Evolutionary conservation across 2,113 vertebrate species (phyloP).

Genomic region (Tachuris rubrigastra): DNA sequence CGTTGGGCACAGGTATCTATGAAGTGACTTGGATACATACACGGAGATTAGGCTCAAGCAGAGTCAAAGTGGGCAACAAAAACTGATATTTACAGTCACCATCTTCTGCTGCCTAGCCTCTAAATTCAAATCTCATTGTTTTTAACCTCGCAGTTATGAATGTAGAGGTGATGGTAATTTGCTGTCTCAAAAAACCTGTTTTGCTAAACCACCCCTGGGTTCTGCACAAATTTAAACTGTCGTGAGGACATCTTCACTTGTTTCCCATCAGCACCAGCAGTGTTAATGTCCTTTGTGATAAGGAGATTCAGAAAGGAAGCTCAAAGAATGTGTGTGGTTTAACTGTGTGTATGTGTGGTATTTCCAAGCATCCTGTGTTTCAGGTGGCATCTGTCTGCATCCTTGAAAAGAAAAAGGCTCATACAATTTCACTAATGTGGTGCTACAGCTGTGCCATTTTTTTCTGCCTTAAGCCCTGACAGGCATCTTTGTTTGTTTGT

Average conservation of each 20-base stretch:
- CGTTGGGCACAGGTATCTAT: not conserved
- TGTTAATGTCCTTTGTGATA: not conserved
- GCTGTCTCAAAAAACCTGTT: not conserved
- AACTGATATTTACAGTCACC: not conserved
- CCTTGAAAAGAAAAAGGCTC: slow-evolving; percentile 5
- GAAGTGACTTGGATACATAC: not conserved
- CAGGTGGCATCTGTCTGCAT: slow-evolving; percentile 32
- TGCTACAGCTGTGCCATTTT: slow-evolving; percentile 32
- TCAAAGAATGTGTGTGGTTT: not conserved
- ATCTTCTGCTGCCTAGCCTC: not conserved
- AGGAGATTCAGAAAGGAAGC: not conserved
- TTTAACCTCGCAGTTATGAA: not conserved
- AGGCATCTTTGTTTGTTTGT: not conserved
- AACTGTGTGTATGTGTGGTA: not conserved
- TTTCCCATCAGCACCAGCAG: not conserved
- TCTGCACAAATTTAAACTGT: not conserved
- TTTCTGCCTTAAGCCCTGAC: not conserved
- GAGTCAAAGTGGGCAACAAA: not conserved
- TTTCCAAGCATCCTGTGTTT: slow-evolving; percentile 9
- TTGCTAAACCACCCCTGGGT: not conserved
- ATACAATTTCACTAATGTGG: not conserved
- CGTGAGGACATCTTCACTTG: not conserved
- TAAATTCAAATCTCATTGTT: not conserved
- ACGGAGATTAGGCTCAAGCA: not conserved
- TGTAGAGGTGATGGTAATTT: not conserved